Conservation (phyloP, 2,113 vertebrate genomes). For the Nannobrachium achirus region DNA sequence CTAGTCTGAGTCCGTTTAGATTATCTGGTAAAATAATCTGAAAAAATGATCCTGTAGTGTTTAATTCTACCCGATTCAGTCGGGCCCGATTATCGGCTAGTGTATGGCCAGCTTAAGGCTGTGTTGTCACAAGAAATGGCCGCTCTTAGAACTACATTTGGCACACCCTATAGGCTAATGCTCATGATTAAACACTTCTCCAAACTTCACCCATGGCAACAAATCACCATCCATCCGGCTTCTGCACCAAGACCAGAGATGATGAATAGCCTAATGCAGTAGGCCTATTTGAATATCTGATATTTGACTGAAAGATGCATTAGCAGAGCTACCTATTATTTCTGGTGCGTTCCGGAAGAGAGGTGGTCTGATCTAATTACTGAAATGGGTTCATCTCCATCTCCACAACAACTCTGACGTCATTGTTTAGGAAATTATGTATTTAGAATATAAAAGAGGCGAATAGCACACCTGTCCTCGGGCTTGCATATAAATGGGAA, state of each 20-base stretch:
- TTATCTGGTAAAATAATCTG: too few species aligned
- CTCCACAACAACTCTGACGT: slow-evolving; percentile 68
- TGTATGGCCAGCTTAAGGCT: too few species aligned
- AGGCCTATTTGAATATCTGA: slow-evolving; percentile 58
- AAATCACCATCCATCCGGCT: slow-evolving; percentile 24
- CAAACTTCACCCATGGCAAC: slow-evolving; percentile 14
- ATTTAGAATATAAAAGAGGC: slow-evolving; percentile 64
- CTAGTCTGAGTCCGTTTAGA: too few species aligned
- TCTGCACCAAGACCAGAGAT: slow-evolving; percentile 31
- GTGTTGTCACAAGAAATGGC: too few species aligned
- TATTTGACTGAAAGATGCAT: slow-evolving; percentile 61
- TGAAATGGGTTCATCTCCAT: slow-evolving; percentile 59
- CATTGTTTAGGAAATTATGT: slow-evolving; percentile 65
- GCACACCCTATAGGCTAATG: too few species aligned
- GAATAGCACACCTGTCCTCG: slow-evolving; percentile 52
- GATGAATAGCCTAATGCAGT: slow-evolving; percentile 71
- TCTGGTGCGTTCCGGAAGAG: slow-evolving; percentile 59
- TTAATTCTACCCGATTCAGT: too few species aligned
- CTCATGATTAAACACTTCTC: slow-evolving; percentile 11
- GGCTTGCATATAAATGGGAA: slow-evolving; percentile 71
- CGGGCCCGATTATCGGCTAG: too few species aligned
- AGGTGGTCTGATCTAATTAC: slow-evolving; percentile 64
- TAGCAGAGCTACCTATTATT: slow-evolving; percentile 58
- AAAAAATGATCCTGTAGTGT: too few species aligned
- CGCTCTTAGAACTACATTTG: too few species aligned